Base-by-base conservation (phyloP, 2,888 invertebrate genomes). In the Chloroclystis v-ata region DNA sequence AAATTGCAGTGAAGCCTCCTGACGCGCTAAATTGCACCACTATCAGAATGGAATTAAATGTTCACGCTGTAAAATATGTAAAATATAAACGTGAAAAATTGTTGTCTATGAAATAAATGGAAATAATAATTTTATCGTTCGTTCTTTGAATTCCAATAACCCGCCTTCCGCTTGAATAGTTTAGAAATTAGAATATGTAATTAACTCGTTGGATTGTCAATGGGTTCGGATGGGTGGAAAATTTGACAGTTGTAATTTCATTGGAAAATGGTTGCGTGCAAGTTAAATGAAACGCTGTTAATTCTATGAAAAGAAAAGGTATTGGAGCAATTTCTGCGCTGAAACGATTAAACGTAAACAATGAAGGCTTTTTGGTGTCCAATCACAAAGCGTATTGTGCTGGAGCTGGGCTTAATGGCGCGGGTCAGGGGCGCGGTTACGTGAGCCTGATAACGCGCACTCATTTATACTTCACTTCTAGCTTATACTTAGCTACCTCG, bases 1-100 rank as follows among this genome's bases (percentile, higher is more conserved):
- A 40, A 63, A 63, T 63, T 63, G 60, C 57, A 56, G 42, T 44
- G 40, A 43, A 44, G 47, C 47, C 52, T 49, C 42, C 49, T 49
- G 54, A 53, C 43, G 57, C 51, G 43, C 49, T 46, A 55, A 61
- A 61, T 54, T 55, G 52, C 49, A 39, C 43, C 43, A 56, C 58
- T 57, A 57, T 60, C 56, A 49, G 59, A 59, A 62, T 62, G 56
- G 49, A 65, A 61, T 60, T 65, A 57, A 56, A 62, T 60, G 59
- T 52, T 47, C 30, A 53, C 47, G 43, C 37, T 39, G 41, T 41
- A 28, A 43, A 33, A 43, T 41, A 28, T 41, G 7, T 26, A 26
- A 26, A 26, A 26, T 12, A 11, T 16, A 13, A 39, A 28, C 20
- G 13, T 32, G 13, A 13, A 37, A 26, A 26, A 26, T 26, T 26